phyloP scores from a whole-genome alignment of 30 jellyfish, hydroid and myxozoan genomes.

The Cassiopea andromeda region DNA sequence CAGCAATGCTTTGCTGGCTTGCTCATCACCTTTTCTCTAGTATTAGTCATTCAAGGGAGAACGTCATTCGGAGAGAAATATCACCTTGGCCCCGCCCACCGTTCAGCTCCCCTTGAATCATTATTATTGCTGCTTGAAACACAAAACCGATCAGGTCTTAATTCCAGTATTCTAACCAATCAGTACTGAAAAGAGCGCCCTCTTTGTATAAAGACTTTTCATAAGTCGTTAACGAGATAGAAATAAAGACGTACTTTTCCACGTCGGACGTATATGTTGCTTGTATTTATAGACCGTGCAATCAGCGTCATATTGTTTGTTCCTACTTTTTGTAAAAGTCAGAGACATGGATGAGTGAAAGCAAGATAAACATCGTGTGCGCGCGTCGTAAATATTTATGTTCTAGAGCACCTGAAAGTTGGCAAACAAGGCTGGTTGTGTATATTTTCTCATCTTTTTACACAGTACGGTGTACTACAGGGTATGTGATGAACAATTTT shows the following conservation, averaged over 20 bases:
- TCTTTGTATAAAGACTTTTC: constrained; percentile 38
- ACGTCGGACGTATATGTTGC: constrained; percentile 42
- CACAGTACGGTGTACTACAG: no score
- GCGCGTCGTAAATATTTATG: background rate
- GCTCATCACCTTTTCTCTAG: background rate
- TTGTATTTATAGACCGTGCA: background rate
- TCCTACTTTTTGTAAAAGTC: constrained; percentile 8
- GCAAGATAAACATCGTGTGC: constrained; percentile 17
- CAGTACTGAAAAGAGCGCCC: constrained; percentile 25
- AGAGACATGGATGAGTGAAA: background rate
- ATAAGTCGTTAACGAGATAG: constrained; percentile 64
- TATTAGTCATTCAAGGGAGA: background rate
- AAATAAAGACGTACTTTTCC: constrained; percentile 18
- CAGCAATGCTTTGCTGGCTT: background rate
- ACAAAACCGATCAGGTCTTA: constrained; percentile 23
- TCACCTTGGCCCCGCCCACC: constrained; percentile 57
- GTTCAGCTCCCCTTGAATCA: constrained; percentile 27
- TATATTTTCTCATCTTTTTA: no score
- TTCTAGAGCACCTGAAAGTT: background rate
- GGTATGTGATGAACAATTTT: no score
- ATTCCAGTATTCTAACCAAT: constrained; percentile 58
- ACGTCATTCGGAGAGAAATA: background rate
- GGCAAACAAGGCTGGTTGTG: background rate
- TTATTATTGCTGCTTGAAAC: constrained; percentile 23
- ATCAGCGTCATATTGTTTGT: constrained; percentile 15